Conservation (phyloP, 2,888 invertebrate genomes). For the Torymus auratus region DNA sequence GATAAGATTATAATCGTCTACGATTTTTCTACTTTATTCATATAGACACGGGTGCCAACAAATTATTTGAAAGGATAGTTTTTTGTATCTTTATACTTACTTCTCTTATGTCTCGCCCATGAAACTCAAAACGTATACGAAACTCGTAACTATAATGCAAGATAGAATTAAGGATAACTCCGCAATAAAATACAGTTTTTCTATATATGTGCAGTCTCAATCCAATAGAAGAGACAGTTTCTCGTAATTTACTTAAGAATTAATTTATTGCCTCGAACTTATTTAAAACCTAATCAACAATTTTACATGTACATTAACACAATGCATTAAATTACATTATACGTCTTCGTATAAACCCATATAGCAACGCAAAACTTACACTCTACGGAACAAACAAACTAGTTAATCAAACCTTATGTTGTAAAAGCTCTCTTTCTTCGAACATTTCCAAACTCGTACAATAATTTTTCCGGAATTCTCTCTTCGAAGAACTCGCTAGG, state of each 20-base stretch:
- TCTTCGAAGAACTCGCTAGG: conserved; percentile 20
- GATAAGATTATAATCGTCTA: background rate
- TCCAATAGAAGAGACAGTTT: no score
- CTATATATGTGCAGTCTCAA: no score
- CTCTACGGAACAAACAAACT: background rate
- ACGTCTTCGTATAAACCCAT: background rate
- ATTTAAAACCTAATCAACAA: conserved; percentile 16
- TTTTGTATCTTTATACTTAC: background rate
- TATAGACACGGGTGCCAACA: background rate
- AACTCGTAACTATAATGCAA: no score
- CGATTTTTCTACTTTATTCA: background rate
- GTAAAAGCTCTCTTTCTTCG: no score
- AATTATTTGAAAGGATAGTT: background rate
- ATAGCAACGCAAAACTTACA: conserved; percentile 1
- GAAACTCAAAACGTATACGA: no score
- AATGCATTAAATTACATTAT: background rate
- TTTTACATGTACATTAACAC: conserved; percentile 7
- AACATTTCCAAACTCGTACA: conserved; percentile 4
- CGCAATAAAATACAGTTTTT: no score
- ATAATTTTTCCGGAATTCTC: conserved; percentile 26
- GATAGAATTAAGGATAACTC: no score
- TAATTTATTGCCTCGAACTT: no score
- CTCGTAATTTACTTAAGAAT: no score
- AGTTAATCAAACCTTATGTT: background rate
- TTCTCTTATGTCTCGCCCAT: no score